Base-by-base conservation (phyloP, 2,888 invertebrate species). In the Rhopalosiphum nymphaeae region DNA sequence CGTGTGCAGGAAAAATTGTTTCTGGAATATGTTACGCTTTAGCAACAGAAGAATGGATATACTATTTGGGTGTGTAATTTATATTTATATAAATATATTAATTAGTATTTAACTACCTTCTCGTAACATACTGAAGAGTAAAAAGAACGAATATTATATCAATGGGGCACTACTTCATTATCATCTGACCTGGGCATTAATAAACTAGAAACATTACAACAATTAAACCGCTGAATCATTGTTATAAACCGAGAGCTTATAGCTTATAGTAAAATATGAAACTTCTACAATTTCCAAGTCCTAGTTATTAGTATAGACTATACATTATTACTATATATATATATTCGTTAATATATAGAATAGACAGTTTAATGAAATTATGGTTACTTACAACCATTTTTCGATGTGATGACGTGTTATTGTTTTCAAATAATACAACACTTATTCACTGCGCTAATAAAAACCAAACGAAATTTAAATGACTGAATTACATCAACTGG, bases 21-120 rank as follows among this genome's bases (percentile, higher is more conserved):
- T 97, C 98, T 1, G 97, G 98, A 94, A 97, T 98, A 95, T 98
- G 98, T 95, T 98, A 98, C 95, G 98, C 98, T 0, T 98, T 98
- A 95, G 97, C 98, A 4, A 97, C 97, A 11, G 97, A 97, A 94
- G 97, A 97, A 13, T 97, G 97, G 97, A 97, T 98, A 95, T 97
- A 98, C 96, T 98, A 98, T 96, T 96, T 98, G 95, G 98, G 98
- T 98, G 42, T 13, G 49, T 49, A 67, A 0, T 26, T 36, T n/a
- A 36, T 42, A 42, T 29, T 42, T 29, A 42, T 42, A 88, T 53
- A n/a, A 91, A 49, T 90, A 85, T 44, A 25, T 85, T 11, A 44
- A 26, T 26, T 44, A 44, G 16, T 67, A n/a, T 29, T 61, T 61
- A 67, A 67, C 3, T 16, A 67, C 67, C 1, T 1, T n/a, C 21